Evolutionary conservation across 1,140 invertebrate genomes (phyloP), one percentile per base, ranked within the genome.

Genomic region (Drosophila sp.): DNA sequence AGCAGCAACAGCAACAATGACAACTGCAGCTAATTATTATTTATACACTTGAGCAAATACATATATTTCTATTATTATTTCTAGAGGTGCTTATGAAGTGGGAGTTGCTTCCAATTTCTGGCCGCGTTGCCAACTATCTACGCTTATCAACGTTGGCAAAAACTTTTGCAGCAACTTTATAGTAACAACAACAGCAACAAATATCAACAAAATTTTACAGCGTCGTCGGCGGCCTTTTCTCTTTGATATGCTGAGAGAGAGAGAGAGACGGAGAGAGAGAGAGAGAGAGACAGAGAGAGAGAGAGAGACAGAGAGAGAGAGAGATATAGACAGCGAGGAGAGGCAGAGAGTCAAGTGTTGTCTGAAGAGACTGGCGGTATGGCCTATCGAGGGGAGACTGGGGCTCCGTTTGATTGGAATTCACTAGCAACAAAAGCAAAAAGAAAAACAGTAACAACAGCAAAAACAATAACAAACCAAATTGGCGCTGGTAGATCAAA

Each of bases 191-290:
- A 59, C 29, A 38, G 54, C 13, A 50, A 72, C 62, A 72, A 72
- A 66, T 51, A 72, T 50, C 46, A 67, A 73, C 71, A 74, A 70
- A 63, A 63, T 74, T 70, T 74, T 70, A 74, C 65, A 74, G 66
- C 72, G 45, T 58, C 32, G 45, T 58, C 21, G 71, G 61, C 72
- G 65, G 72, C 66, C 29, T 74, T 74, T 70, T 58, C 51, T 70
- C 72, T 62, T 70, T 69, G 65, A 74, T 41, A 71, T 50, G 25
- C 25, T 16, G 46, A 50, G 46, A 50, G 1, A 7, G 21, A 50
- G 21, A 29, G 4, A 4, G 11, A 46, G 46, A 48, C 21, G 9
- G 16, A 21, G 43, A 8, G 18, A 4, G 11, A 46, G 45, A 13
- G 45, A 25, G 45, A 11, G 48, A 50, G 7, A 36, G 25, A 34